Evolutionary conservation across 2,888 invertebrate species (phyloP).

Genomic region (Muschampia plurimacula): DNA sequence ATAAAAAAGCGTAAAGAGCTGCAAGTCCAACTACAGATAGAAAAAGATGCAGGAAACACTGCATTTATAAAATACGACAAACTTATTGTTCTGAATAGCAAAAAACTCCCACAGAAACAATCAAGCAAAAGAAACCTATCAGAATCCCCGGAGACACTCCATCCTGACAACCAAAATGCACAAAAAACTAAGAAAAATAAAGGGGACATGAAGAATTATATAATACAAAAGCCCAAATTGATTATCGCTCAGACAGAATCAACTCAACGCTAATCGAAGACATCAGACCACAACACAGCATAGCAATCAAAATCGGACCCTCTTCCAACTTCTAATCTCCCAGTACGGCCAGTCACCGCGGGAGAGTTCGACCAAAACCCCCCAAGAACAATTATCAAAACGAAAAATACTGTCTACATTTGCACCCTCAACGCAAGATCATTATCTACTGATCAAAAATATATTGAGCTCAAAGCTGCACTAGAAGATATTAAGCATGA

Average conservation of each 20-base stretch:
- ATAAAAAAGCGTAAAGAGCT: slow-evolving; percentile 42
- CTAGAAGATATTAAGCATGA: slow-evolving; percentile 40
- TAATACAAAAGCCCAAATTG: slow-evolving; percentile 41
- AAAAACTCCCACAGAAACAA: slow-evolving; percentile 33
- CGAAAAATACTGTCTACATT: slow-evolving; percentile 19
- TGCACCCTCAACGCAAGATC: slow-evolving; percentile 40
- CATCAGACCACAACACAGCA: slow-evolving; percentile 33
- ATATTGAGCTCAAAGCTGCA: slow-evolving; percentile 37
- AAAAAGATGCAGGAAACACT: slow-evolving; percentile 40
- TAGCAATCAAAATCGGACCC: slow-evolving; percentile 34
- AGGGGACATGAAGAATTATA: slow-evolving; percentile 35
- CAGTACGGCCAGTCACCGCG: slow-evolving; percentile 38
- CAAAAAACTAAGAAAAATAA: slow-evolving; percentile 39
- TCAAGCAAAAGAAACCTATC: slow-evolving; percentile 39
- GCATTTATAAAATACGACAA: slow-evolving; percentile 46
- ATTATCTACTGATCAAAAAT: slow-evolving; percentile 33
- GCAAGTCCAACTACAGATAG: slow-evolving; percentile 40
- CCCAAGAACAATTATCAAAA: slow-evolving; percentile 32
- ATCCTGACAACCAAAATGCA: slow-evolving; percentile 19
- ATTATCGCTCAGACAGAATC: slow-evolving; percentile 13
- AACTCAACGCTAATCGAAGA: background rate
- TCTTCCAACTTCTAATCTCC: slow-evolving; percentile 39
- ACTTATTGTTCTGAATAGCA: slow-evolving; percentile 36
- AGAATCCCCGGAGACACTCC: slow-evolving; percentile 15
- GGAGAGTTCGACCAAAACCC: slow-evolving; percentile 42